Evolutionary conservation across 1,140 invertebrate species (phyloP).

Genomic region (Drosophila elegans): DNA sequence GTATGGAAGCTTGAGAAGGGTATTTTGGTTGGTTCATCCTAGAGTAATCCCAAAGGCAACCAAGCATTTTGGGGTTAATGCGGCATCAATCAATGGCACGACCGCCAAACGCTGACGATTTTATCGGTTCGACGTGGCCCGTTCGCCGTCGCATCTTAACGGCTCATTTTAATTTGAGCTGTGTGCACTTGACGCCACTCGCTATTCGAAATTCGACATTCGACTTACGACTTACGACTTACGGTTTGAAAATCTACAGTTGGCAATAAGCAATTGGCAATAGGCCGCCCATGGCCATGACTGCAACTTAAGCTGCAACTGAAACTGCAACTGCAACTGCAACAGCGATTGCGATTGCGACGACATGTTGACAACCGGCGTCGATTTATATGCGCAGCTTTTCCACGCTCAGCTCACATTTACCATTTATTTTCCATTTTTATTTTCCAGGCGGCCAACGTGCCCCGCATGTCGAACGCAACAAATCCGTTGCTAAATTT

Average conservation of each 20-base stretch:
- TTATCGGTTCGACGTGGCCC: constrained; percentile 17
- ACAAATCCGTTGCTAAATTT: constrained; percentile 9
- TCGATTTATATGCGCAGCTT: constrained; percentile 65
- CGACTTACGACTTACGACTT: background rate
- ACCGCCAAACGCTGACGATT: constrained; percentile 24
- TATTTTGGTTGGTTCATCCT: background rate
- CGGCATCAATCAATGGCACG: constrained; percentile 37
- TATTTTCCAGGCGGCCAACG: constrained; percentile 30
- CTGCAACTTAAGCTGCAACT: constrained; percentile 3
- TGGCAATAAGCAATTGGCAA: constrained; percentile 5
- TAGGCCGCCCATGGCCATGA: constrained; percentile 41
- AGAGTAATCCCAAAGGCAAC: background rate
- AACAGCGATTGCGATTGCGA: background rate
- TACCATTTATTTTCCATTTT: constrained; percentile 12
- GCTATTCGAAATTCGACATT: background rate
- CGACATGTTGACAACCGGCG: constrained; percentile 61
- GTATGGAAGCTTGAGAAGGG: no score
- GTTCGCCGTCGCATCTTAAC: constrained; percentile 51
- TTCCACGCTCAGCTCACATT: constrained; percentile 30
- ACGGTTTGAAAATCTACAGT: constrained; percentile 32
- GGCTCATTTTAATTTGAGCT: constrained; percentile 55
- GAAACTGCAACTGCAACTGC: constrained; percentile 4
- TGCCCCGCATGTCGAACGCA: constrained; percentile 40
- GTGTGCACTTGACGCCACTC: constrained; percentile 38
- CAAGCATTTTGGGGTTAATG: constrained; percentile 24